Evolutionary conservation across 2,113 vertebrate genomes (phyloP), one percentile per base, ranked within the genome.

Genomic region (Mormyrus lacerda): DNA sequence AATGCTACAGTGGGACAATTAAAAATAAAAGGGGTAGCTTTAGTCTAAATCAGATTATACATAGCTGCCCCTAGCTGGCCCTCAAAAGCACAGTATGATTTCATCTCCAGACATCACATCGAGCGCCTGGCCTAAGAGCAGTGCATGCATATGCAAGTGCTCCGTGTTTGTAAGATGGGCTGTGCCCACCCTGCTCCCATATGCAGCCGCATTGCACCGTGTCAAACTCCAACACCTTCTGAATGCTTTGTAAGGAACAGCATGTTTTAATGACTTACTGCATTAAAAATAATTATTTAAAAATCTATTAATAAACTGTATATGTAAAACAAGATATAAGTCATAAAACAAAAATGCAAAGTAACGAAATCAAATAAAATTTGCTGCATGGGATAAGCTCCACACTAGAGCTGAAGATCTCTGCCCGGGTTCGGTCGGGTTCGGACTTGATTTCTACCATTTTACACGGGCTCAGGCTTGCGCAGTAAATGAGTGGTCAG

Each of bases 1-100:
- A 98, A 98, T 97, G 97, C 97, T 98, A 98, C 97, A 97, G 98
- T 98, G 98, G 97, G 97, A 98, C 97, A 99, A 99, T 99, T 99
- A 98, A 98, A 98, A 97, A 96, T 96, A 95, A 96, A 96, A 96
- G 95, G 94, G 95, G 94, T 94, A 94, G 94, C 94, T 95, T 92
- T 93, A 94, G 95, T 95, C 94, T 95, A 95, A 96, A 96, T 96
- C 95, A 95, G 95, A 96, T 96, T 96, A 96, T 95, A 94, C 95
- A 92, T 95, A 90, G 91, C 94, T 93, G 93, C 94, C 95, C 94
- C 94, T 94, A 93, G 94, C 94, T 94, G 95, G 93, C 93, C 94
- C 96, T 96, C 95, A 96, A 96, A 96, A 96, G 95, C 95, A 95
- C 95, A 96, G 95, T 96, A 95, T 95, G 96, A 91, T 92, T 94